Conservation (phyloP, 2,888 invertebrate species). For the Torymus texanus region DNA sequence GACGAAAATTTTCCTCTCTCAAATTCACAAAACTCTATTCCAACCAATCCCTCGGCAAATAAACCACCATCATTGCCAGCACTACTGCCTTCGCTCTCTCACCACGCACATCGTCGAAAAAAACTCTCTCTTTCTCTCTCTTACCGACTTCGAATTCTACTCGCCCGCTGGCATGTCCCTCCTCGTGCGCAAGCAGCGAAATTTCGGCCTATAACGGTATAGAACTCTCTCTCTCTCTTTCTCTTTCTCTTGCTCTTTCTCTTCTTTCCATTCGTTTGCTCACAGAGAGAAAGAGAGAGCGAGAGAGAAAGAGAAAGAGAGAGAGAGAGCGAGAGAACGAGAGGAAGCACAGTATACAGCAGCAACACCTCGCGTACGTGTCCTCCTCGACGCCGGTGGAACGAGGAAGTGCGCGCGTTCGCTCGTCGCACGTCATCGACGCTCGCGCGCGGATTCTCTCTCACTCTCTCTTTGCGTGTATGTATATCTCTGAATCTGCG, state of each 20-base stretch:
- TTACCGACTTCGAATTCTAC: too few species aligned
- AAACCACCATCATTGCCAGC: too few species aligned
- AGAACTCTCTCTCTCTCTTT: too few species aligned
- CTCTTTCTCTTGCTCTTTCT: not conserved
- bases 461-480: not conserved
- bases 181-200: conserved; percentile 3
- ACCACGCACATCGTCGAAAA: too few species aligned
- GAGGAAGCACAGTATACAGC: conserved; percentile 13
- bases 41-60: too few species aligned
- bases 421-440: not conserved
- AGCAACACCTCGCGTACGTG: conserved; percentile 36
- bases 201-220: conserved; percentile 16
- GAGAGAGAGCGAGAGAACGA: not conserved
- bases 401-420: conserved; percentile 44
- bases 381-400: conserved; percentile 21
- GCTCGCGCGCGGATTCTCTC: not conserved
- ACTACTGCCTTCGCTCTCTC: too few species aligned
- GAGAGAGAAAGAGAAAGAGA: not conserved
- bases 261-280: not conserved
- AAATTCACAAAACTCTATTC: too few species aligned
- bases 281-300: not conserved
- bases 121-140: too few species aligned
- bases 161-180: too few species aligned
- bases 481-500: not conserved
- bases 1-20: too few species aligned